A percentile compares a stretch with the other conserved stretches of the same genome.
phyloP scores from a whole-genome alignment of 2,113 vertebrate genomes.

The Mystacornis crossleyi region DNA sequence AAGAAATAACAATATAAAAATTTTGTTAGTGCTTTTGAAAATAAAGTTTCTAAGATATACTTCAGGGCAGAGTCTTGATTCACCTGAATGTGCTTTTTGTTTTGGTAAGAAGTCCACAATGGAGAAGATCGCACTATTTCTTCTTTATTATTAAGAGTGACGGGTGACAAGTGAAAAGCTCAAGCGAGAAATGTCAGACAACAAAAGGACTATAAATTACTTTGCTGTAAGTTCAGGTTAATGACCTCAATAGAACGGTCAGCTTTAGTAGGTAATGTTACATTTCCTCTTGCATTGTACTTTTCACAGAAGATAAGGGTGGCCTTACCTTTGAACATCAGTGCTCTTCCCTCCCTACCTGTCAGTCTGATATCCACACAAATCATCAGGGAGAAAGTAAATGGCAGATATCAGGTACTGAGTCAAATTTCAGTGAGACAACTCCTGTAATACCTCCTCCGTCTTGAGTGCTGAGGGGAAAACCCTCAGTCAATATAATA shows the following conservation, averaged over 20 bases:
- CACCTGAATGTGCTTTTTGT: background rate
- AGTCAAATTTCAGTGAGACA: background rate
- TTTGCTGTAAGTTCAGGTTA: background rate
- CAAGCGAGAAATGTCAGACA: background rate
- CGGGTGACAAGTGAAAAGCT: background rate
- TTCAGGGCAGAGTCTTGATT: background rate
- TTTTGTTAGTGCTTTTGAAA: background rate
- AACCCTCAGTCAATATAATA: accelerated
- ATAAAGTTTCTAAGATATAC: background rate
- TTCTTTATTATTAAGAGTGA: background rate
- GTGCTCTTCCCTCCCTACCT: background rate
- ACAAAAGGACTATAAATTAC: background rate
- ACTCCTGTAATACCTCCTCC: background rate
- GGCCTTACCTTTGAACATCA: background rate
- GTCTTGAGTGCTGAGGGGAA: background rate
- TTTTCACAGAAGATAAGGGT: background rate
- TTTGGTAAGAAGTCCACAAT: background rate
- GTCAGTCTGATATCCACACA: background rate
- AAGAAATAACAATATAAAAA: background rate
- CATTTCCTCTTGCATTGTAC: background rate
- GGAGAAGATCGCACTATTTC: background rate
- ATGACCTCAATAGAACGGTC: background rate
- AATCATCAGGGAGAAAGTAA: background rate
- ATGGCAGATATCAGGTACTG: background rate
- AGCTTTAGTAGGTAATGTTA: background rate